phyloP scores from a whole-genome alignment of 2,888 invertebrate species.

The Gymnoscelis rufifasciata region DNA sequence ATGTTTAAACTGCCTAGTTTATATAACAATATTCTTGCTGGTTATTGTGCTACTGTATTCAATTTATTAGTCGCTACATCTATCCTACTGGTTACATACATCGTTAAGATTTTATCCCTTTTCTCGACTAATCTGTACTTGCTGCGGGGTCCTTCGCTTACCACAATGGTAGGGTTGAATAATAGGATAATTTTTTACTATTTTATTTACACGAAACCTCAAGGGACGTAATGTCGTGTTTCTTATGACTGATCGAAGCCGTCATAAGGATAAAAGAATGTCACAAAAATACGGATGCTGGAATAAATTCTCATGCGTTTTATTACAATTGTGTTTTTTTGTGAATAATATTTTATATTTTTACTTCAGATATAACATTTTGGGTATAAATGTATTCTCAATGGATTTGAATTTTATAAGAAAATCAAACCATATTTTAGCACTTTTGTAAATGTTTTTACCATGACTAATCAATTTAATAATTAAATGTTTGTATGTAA shows the following conservation, averaged over 20 bases:
- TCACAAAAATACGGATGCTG: constrained; percentile 32
- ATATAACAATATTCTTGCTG: too few species aligned
- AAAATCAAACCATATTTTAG: too few species aligned
- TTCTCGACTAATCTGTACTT: constrained; percentile 70
- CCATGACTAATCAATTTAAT: too few species aligned
- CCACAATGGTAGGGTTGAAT: constrained; percentile 69
- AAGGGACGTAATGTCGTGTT: constrained; percentile 43
- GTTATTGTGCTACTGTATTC: constrained; percentile 11
- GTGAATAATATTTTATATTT: constrained; percentile 28
- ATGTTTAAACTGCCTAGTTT: too few species aligned
- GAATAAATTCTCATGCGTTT: constrained; percentile 31
- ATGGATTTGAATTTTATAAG: too few species aligned
- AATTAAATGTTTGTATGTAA: too few species aligned
- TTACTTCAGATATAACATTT: too few species aligned
- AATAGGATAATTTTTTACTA: constrained; percentile 60
- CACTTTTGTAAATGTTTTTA: too few species aligned
- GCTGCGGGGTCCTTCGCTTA: constrained; percentile 35
- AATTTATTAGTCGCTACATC: constrained; percentile 22
- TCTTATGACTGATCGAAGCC: constrained; percentile 66
- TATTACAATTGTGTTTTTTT: constrained; percentile 33
- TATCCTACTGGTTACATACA: constrained; percentile 52
- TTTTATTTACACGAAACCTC: constrained; percentile 58
- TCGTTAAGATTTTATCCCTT: constrained; percentile 76
- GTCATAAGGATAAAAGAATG: constrained; percentile 44
- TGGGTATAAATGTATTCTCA: too few species aligned